These are phyloP conservation scores for Nomada fucata DNA, from an alignment of 2,888 invertebrate genomes.

Conservation along the genomic window DNA sequence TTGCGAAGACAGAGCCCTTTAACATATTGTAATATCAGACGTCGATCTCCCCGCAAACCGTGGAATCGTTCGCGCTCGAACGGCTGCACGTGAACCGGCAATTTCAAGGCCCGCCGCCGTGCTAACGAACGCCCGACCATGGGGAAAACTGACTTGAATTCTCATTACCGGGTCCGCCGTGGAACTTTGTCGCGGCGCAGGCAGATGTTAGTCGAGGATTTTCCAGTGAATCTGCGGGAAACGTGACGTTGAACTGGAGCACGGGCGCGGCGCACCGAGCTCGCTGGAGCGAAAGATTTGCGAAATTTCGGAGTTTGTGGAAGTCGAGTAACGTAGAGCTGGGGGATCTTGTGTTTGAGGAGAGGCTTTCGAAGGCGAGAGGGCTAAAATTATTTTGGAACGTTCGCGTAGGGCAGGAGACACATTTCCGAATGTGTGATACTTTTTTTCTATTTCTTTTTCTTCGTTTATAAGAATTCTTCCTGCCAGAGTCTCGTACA, in stretches of 20 bases:
- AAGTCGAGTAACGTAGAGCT: neutral
- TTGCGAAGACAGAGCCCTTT: neutral
- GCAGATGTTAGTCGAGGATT: neutral
- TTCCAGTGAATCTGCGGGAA: neutral
- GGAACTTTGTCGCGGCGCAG: neutral
- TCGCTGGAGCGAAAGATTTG: neutral
- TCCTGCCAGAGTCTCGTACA: neutral
- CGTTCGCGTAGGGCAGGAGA: too few relatives aligned
- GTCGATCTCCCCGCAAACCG: conserved; percentile 20
- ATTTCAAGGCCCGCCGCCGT: conserved; percentile 1
- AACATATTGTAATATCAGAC: conserved; percentile 25
- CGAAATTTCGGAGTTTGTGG: neutral
- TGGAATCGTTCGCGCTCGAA: conserved; percentile 14
- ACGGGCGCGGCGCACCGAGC: neutral
- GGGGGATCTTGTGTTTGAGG: neutral
- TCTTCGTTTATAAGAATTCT: neutral
- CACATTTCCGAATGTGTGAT: too few relatives aligned
- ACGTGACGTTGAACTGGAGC: neutral
- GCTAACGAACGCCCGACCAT: conserved; percentile 28
- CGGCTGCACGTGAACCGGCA: conserved; percentile 7
- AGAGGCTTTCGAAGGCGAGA: too few relatives aligned
- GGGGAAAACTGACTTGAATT: conserved; percentile 42
- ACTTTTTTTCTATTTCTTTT: too few relatives aligned
- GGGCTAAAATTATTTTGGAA: too few relatives aligned
- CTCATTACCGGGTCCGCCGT: neutral